phyloP scores from a whole-genome alignment of 2,113 vertebrate genomes.

The Rhagologus leucostigma region DNA sequence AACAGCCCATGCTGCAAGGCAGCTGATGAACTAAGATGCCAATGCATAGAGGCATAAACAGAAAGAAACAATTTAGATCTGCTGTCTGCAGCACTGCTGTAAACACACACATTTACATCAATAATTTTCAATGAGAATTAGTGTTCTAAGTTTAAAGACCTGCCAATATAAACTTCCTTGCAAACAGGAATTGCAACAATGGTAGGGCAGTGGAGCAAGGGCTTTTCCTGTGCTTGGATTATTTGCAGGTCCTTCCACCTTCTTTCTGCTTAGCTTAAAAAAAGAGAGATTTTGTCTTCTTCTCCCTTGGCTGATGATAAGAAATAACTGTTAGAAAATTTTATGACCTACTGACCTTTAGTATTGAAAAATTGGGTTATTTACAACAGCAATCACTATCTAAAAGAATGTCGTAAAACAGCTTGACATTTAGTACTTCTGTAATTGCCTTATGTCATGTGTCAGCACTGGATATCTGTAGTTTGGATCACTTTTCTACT shows the following conservation, averaged over 20 bases:
- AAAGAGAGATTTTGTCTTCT: neutral
- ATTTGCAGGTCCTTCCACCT: neutral
- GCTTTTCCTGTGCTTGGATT: neutral
- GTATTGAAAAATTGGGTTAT: slow-evolving; percentile 26
- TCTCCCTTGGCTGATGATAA: neutral
- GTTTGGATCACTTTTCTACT: slow-evolving; percentile 47
- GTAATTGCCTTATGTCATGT: slow-evolving; percentile 41
- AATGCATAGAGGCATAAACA: neutral
- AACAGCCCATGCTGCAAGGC: neutral
- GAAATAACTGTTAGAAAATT: neutral
- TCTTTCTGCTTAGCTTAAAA: neutral
- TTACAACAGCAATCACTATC: slow-evolving; percentile 24
- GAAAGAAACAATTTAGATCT: neutral
- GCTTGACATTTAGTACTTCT: slow-evolving; percentile 37
- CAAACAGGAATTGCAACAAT: neutral
- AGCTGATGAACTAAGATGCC: neutral
- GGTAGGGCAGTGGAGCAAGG: neutral
- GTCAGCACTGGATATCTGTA: slow-evolving; percentile 31
- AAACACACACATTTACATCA: neutral
- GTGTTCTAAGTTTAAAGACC: neutral
- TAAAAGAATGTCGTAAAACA: neutral
- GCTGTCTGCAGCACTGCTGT: neutral
- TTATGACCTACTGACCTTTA: neutral
- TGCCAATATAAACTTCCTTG: neutral
- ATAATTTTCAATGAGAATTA: neutral